Evolutionary conservation across 2,888 invertebrate genomes (phyloP), one percentile per base, ranked within the genome.

Genomic region (Megamerina dolium): DNA sequence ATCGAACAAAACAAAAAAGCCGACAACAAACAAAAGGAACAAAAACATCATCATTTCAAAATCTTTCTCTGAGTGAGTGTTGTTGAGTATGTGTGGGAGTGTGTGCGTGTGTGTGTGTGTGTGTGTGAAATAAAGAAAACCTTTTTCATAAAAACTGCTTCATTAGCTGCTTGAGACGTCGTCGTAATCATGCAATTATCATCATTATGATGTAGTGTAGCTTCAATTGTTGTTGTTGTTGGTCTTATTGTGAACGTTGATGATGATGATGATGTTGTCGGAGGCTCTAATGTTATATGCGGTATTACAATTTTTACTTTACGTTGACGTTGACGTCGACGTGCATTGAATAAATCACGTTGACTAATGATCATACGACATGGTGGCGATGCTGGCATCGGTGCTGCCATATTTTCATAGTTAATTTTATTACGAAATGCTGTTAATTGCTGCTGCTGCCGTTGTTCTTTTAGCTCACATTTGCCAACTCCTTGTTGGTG

Each of bases 271-370:
- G 36, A 23, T 32, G 39, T 35, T 38, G 33, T 35, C 12, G 42
- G 29, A 23, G 31, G 17, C 16, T 48, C 48, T 45, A 50, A 41
- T 19, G 34, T 44, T 19, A 48, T 47, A n/a, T 45, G 52, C 27
- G 52, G 52, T 41, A 55, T 49, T 42, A 48, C 46, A 48, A 52
- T 51, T 52, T 56, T 54, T 50, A 56, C 58, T 55, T 58, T 56
- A 50, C 57, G 57, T n/a, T n/a, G n/a, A n/a, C n/a, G n/a, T n/a
- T n/a, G n/a, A n/a, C n/a, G n/a, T 41, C 58, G 54, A 45, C 59
- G 54, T 49, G 58, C 58, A 54, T 59, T 56, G 48, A 58, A 54
- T 48, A 60, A 57, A 51, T 58, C 58, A 38, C 57, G 54, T 54
- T 55, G 56, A 52, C 55, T 56, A 48, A 50, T 50, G 41, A 54